Percentiles rank a stretch among this genome's conserved stretches.
Conservation (phyloP, 1,140 invertebrate genomes). For the Rhyzopertha dominica region DNA sequence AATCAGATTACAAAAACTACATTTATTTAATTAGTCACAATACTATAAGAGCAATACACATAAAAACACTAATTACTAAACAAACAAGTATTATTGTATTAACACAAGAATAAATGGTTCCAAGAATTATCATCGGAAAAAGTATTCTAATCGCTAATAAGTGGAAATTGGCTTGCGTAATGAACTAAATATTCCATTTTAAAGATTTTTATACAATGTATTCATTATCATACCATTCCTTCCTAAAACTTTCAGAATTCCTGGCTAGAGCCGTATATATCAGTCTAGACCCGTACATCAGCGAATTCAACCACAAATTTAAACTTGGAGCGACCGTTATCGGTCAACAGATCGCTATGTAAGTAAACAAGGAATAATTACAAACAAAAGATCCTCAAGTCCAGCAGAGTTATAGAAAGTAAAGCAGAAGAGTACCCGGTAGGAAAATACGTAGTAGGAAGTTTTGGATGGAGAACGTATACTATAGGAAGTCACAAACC, state of each 20-base stretch:
- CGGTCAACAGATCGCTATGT: conserved; percentile 57
- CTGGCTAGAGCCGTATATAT: conserved; percentile 58
- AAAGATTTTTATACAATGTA: background rate
- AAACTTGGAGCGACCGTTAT: conserved; percentile 55
- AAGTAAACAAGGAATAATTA: conserved; percentile 18
- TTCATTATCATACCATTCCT: conserved; percentile 1
- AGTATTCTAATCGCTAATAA: too few relatives aligned
- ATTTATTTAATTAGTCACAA: too few relatives aligned
- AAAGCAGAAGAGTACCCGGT: conserved; percentile 57
- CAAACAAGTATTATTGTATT: too few relatives aligned
- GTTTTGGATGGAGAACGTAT: conserved; percentile 57
- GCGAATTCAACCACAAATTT: conserved; percentile 48
- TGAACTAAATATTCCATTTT: conserved; percentile 7
- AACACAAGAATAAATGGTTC: too few relatives aligned
- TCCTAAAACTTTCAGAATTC: conserved; percentile 52
- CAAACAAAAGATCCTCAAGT: conserved; percentile 18
- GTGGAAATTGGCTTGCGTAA: too few relatives aligned
- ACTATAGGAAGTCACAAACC: conserved; percentile 39
- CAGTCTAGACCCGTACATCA: conserved; percentile 66
- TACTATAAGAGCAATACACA: too few relatives aligned
- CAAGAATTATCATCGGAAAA: too few relatives aligned
- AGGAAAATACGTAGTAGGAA: conserved; percentile 53
- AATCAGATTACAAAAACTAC: too few relatives aligned
- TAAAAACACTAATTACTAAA: too few relatives aligned
- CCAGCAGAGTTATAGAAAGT: conserved; percentile 56